A percentile compares a stretch with the other conserved stretches of the same genome.
Evolutionary conservation across 1,140 invertebrate species (phyloP).

Genomic region (Babylonia areolata): DNA sequence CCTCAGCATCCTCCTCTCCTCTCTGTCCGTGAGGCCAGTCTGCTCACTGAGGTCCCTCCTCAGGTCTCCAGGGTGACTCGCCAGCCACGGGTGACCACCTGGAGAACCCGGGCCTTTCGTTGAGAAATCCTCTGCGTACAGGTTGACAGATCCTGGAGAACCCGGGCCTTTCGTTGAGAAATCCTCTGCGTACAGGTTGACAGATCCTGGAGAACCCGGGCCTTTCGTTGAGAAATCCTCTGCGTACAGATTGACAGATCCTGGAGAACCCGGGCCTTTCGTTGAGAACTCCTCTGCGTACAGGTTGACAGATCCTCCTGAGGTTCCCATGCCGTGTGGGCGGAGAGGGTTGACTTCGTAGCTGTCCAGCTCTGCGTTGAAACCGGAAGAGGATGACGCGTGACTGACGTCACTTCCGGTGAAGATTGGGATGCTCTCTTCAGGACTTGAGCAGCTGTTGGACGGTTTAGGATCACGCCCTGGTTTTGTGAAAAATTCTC

Average conservation of each 20-base stretch:
- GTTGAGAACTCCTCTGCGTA: not conserved
- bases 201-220: not conserved
- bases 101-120: not conserved
- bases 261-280: not conserved
- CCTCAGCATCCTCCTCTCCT: not conserved
- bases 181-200: not conserved
- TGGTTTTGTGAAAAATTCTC: not conserved
- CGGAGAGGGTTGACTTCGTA: slow-evolving; percentile 10
- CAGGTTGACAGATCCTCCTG: not conserved
- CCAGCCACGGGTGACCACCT: not conserved
- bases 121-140: not conserved
- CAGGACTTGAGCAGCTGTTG: not conserved
- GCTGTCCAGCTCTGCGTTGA: not conserved
- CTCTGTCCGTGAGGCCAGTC: not conserved
- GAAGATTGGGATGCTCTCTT: not conserved
- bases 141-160: not conserved
- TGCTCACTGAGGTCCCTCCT: not conserved
- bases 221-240: not conserved
- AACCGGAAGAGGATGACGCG: not conserved
- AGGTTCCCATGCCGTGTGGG: not conserved
- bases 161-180: not conserved
- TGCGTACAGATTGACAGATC: not conserved
- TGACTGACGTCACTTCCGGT: not conserved
- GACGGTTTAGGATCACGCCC: not conserved
- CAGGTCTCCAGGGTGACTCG: not conserved